These are phyloP conservation scores for Cosmia pyralina DNA, from an alignment of 2,888 invertebrate genomes.

Conservation along the genomic window DNA sequence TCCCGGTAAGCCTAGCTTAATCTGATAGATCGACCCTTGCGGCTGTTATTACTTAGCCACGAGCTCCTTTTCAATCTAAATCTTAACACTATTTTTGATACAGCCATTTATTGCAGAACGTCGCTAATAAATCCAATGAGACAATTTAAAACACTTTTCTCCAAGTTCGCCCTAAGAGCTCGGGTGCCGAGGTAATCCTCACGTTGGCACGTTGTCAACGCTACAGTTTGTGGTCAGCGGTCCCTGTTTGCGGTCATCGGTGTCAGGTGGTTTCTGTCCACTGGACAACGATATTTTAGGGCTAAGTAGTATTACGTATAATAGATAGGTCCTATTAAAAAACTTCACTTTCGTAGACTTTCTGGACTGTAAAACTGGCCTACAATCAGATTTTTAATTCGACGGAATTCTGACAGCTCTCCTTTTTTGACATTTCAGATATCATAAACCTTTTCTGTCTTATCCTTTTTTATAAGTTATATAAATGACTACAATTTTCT, in stretches of 20 bases:
- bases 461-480: too few species aligned
- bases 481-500: too few species aligned
- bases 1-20: too few species aligned
- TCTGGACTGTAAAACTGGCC: neutral
- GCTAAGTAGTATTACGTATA: conserved; percentile 9
- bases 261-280: conserved; percentile 21
- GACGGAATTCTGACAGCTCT: too few species aligned
- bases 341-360: neutral
- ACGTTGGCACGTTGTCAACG: conserved; percentile 60
- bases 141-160: conserved; percentile 48
- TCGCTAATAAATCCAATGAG: neutral
- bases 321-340: neutral
- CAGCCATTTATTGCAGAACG: neutral
- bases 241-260: conserved; percentile 53
- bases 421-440: too few species aligned
- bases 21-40: too few species aligned
- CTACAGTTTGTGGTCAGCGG: conserved; percentile 47
- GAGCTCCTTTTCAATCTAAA: neutral
- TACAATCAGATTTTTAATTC: too few species aligned
- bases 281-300: conserved; percentile 19
- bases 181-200: conserved; percentile 43
- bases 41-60: too few species aligned
- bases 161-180: conserved; percentile 20
- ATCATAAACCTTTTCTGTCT: too few species aligned
- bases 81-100: neutral